Evolutionary conservation across 1,140 invertebrate species (phyloP).

Genomic region (Temnothorax longispinosus): DNA sequence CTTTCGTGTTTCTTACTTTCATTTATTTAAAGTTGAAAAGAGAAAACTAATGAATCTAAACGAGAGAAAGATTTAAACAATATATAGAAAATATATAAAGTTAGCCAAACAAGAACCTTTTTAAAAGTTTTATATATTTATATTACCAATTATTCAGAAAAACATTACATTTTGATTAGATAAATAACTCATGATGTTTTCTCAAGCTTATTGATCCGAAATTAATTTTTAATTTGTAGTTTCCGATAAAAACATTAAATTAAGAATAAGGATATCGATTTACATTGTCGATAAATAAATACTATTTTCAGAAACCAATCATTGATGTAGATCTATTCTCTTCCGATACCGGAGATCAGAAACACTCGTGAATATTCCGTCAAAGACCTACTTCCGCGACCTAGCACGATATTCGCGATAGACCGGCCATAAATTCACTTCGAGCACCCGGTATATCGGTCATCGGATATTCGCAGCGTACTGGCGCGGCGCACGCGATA

Average conservation of each 20-base stretch:
- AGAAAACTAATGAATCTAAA: background rate
- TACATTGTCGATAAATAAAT: background rate
- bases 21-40: background rate
- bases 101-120: background rate
- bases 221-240: background rate
- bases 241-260: background rate
- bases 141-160: background rate
- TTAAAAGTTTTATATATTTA: background rate
- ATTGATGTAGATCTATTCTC: background rate
- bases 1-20: background rate
- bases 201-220: background rate
- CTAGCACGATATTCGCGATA: background rate
- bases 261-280: background rate
- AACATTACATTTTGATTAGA: background rate
- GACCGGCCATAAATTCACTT: constrained; percentile 20
- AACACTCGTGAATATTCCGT: background rate
- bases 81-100: background rate
- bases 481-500: constrained; percentile 36
- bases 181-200: background rate
- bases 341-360: background rate
- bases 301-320: background rate
- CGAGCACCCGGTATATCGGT: constrained; percentile 70
- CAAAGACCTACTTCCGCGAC: constrained; percentile 13
- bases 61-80: background rate
- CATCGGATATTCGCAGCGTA: constrained; percentile 72